Base-by-base conservation (phyloP, 2,113 vertebrate genomes). In the Chaenogobius annularis region DNA sequence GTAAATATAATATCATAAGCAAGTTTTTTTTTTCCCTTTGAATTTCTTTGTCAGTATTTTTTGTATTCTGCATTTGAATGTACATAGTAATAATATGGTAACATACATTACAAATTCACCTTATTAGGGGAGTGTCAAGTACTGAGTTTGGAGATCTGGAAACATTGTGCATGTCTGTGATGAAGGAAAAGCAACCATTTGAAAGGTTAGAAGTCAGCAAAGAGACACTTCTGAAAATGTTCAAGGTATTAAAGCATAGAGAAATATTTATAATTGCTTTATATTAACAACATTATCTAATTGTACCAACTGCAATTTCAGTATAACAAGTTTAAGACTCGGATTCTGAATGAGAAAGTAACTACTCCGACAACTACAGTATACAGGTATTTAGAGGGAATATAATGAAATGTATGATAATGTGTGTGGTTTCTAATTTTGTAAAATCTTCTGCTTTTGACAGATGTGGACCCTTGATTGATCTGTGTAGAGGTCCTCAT, bases 271-370 rank as follows among this genome's bases (percentile, higher is more conserved):
- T 1, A 63, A 43, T 23, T 14, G 13, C 22, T 14, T 58, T 54
- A 7, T 54, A 20, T 1, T n/a, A 52, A 9, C 1, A 20, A 40
- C 35, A 63, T 40, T 63, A 3, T 1, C 8, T 20, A 20, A 63
- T 31, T 1, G 0, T 31, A 20, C 8, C n/a, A 6, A 44, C 62
- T 81, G 68, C 72, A 87, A 59, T 92, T 85, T 70, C 79, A 98
- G 98, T 99, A 99, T 84, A 99, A 99, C 88, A 96, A 97, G 87
- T 99, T 99, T 90, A 99, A 99, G 77, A 97, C 96, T 67, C 95
- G 98, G 31, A 99, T 99, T 85, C 85, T 99, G 89, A 97, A 98
- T 85, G 98, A 99, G 88, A 99, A 99, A 77, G 97, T 99, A 66
- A 95, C 83, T 69, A 98, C 96, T 17, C 95, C 96, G 54, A 98